A percentile compares a stretch with the other conserved stretches of the same genome.
Evolutionary conservation across 2,797 vertebrate species (phyloP).

Genomic region (Thunnus albacares): DNA sequence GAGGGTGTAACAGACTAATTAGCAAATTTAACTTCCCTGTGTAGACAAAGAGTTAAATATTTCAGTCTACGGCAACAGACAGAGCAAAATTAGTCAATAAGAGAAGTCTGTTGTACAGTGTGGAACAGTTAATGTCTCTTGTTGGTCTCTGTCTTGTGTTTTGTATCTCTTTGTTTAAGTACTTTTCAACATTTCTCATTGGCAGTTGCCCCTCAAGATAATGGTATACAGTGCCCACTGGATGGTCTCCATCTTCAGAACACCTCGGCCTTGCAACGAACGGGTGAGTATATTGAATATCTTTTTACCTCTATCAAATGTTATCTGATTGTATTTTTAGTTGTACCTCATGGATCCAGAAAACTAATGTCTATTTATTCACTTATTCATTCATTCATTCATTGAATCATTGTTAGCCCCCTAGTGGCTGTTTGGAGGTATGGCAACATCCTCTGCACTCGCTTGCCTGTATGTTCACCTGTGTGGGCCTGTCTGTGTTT

Average conservation of each 20-base stretch:
- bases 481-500: constrained; percentile 26
- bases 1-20: constrained; percentile 3
- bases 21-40: neutral
- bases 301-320: neutral
- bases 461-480: constrained; percentile 36
- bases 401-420: constrained; percentile 34
- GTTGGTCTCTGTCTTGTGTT: constrained; percentile 1
- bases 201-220: constrained; percentile 65
- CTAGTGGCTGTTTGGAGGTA: constrained; percentile 28
- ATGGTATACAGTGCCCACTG: constrained; percentile 52
- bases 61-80: neutral
- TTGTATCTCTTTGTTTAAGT: constrained; percentile 6
- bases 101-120: neutral
- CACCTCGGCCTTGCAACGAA: constrained; percentile 67
- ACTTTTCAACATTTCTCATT: constrained; percentile 37
- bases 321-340: neutral
- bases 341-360: neutral
- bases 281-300: constrained; percentile 70
- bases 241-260: constrained; percentile 54
- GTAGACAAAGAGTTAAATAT: neutral
- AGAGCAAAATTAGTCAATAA: neutral
- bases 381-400: constrained; percentile 41
- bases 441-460: constrained; percentile 11
- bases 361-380: constrained; percentile 22
- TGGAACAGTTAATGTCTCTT: neutral